Evolutionary conservation across 2,113 vertebrate species (phyloP), one percentile per base, ranked within the genome.

Genomic region (Zapornia atra): DNA sequence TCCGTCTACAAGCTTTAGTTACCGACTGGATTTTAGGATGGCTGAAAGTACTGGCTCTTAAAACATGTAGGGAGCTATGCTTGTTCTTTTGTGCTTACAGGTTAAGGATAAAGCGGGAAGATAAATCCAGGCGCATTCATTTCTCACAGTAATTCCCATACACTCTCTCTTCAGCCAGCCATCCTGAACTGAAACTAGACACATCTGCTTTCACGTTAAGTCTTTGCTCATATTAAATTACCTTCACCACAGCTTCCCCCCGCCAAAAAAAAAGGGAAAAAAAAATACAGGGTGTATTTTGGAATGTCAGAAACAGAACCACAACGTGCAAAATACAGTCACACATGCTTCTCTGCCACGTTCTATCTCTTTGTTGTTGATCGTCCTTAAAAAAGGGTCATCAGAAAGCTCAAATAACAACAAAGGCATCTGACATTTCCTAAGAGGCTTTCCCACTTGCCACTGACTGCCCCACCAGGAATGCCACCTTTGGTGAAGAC

Each of bases 361-460:
- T 17, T 84, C 63, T 50, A 81, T 42, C 78, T 68, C 64, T 73
- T 63, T 75, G 73, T 28, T 48, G 34, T 1, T 40, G n/a, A 81
- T 86, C 31, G 50, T 84, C 54, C 72, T 71, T 73, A 16, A 63
- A 65, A 86, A 59, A 46, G 19, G 44, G 21, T 48, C 20, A 48
- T 48, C 48, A 48, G 48, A 48, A 48, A 48, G 81, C 90, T 91
- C 81, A 51, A 86, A 54, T 12, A 94, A 69, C 71, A 94, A 64
- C 84, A 50, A 63, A 86, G 73, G 73, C 87, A 73, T 63, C 81
- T 63, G 84, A 91, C 72, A 87, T 63, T 92, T 66, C 57, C 60
- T 26, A 73, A 50, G 86, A 92, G 51, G 64, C 46, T 65, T 54
- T 21, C 46, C 33, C 36, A 42, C 64, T 84, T 86, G 18, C 64